phyloP scores from a whole-genome alignment of 2,888 invertebrate species.

The Epistrophe grossulariae region DNA sequence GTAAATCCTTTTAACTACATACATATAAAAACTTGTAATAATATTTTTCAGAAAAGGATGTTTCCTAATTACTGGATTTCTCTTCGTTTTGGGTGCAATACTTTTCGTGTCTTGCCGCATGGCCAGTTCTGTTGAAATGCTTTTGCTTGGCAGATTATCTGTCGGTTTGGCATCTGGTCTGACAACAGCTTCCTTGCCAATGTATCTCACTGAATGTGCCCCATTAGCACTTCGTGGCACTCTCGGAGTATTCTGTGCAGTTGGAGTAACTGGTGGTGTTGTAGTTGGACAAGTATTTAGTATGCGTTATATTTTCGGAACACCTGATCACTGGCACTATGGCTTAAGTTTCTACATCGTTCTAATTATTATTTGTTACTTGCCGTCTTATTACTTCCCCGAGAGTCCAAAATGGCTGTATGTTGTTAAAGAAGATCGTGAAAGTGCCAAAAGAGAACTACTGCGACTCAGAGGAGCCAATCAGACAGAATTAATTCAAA shows the following conservation, averaged over 20 bases:
- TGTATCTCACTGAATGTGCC: constrained; percentile 95
- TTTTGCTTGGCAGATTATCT: constrained; percentile 90
- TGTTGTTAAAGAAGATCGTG: constrained; percentile 88
- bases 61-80: constrained; percentile 88
- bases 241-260: constrained; percentile 91
- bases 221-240: constrained; percentile 92
- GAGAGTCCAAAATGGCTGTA: constrained; percentile 96
- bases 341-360: constrained; percentile 90
- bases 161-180: constrained; percentile 92
- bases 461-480: constrained; percentile 87
- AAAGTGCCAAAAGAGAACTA: constrained; percentile 87
- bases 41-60: constrained; percentile 87
- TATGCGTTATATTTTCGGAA: constrained; percentile 84
- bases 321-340: constrained; percentile 89
- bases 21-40: not conserved
- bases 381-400: constrained; percentile 88
- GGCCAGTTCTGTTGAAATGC: constrained; percentile 90
- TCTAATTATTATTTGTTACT: constrained; percentile 88
- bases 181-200: constrained; percentile 93
- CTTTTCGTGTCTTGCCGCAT: constrained; percentile 88
- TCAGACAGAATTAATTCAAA: constrained; percentile 84
- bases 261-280: constrained; percentile 83
- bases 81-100: constrained; percentile 88
- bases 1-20: no score
- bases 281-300: constrained; percentile 83